Evolutionary conservation across 2,888 invertebrate genomes (phyloP).

Genomic region (Dusona sp.): DNA sequence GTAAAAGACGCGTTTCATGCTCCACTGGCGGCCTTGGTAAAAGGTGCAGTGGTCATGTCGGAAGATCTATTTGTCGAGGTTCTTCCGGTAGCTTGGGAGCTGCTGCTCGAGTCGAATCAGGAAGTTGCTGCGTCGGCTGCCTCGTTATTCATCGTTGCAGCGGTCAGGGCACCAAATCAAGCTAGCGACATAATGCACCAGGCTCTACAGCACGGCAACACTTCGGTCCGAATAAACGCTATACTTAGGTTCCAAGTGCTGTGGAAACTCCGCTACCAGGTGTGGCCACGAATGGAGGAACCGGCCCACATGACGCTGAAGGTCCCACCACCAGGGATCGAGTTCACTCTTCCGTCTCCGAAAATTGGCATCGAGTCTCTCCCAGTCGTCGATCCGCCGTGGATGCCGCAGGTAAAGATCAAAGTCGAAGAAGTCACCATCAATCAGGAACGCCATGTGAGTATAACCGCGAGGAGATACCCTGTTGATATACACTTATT

Average conservation of each 20-base stretch:
- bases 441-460: conserved; percentile 98
- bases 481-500: conserved; percentile 57
- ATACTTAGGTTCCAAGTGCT: conserved; percentile 96
- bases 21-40: conserved; percentile 93
- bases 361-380: conserved; percentile 98
- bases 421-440: conserved; percentile 99
- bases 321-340: conserved; percentile 99
- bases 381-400: conserved; percentile 98
- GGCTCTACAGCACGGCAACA: conserved; percentile 94
- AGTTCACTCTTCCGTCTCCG: conserved; percentile 99
- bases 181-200: conserved; percentile 95
- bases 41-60: conserved; percentile 94
- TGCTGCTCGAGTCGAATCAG: conserved; percentile 96
- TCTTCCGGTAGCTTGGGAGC: conserved; percentile 97
- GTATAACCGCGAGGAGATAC: conserved; percentile 76
- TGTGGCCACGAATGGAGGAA: conserved; percentile 99
- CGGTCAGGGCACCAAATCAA: conserved; percentile 95
- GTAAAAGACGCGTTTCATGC: conserved; percentile 96
- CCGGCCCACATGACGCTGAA: conserved; percentile 98
- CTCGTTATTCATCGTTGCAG: conserved; percentile 95
- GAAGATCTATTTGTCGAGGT: conserved; percentile 95
- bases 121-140: conserved; percentile 94
- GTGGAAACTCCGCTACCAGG: conserved; percentile 98
- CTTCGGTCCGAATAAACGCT: conserved; percentile 92
- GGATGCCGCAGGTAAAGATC: conserved; percentile 99